Percentiles rank a stretch among this genome's conserved stretches.
Conservation (phyloP, 2,797 vertebrate genomes). For the Scyliorhinus canicula region DNA sequence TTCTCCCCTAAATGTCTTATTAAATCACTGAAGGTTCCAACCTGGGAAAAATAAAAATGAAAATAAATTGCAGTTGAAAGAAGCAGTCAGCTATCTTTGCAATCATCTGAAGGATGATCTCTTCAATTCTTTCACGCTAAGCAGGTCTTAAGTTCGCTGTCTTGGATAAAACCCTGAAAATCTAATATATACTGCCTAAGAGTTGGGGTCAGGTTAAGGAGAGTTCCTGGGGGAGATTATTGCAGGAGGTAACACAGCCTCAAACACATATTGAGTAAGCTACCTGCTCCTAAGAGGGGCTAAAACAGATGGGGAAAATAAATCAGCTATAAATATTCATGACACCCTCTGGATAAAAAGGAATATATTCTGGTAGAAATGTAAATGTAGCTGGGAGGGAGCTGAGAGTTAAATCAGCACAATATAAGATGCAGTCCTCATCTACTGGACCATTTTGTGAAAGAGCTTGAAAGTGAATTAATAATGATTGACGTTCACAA, state of each 20-base stretch:
- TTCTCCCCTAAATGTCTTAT: background rate
- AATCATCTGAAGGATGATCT: background rate
- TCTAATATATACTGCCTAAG: background rate
- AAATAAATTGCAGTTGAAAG: background rate
- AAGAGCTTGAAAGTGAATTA: background rate
- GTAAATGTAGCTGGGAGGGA: background rate
- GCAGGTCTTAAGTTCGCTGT: background rate
- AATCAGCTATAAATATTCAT: slow-evolving; percentile 15
- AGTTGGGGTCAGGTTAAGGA: background rate
- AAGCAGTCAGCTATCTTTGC: background rate
- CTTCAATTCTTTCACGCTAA: background rate
- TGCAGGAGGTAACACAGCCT: background rate
- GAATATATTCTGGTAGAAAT: background rate
- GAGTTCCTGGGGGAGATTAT: background rate
- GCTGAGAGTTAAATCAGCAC: background rate
- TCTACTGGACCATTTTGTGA: background rate
- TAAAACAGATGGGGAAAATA: background rate
- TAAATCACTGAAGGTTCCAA: background rate
- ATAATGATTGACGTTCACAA: background rate
- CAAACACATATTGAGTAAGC: background rate
- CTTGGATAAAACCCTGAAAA: background rate
- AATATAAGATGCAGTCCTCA: background rate
- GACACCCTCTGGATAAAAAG: background rate
- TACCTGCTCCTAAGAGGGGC: too few relatives aligned
- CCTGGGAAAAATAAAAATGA: background rate